Percentiles rank a stretch among this genome's conserved stretches.
Conservation (phyloP, 1,140 invertebrate genomes). For the Gerris buenoi region DNA sequence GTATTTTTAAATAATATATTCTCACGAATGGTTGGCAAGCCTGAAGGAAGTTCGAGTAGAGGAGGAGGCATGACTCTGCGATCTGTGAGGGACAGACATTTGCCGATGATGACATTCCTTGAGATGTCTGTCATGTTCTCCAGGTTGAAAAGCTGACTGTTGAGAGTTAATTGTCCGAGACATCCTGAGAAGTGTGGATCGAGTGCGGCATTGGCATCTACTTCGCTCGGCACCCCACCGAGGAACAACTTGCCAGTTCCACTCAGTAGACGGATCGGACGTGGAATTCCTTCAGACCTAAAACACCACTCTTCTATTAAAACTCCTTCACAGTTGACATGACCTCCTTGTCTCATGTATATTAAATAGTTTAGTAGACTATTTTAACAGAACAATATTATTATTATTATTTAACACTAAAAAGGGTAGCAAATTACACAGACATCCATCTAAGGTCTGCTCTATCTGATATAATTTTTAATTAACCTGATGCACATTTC, state of each 20-base stretch:
- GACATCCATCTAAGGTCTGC: too few species aligned
- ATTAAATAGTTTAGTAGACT: too few species aligned
- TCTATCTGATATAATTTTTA: too few species aligned
- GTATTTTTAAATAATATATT: too few species aligned
- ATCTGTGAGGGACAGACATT: conserved; percentile 35
- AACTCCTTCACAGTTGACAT: too few species aligned
- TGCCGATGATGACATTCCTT: conserved; percentile 46
- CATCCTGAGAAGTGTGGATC: conserved; percentile 56
- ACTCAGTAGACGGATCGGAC: conserved; percentile 40
- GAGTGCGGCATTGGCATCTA: conserved; percentile 30
- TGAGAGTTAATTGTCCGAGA: conserved; percentile 72
- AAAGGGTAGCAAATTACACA: too few species aligned
- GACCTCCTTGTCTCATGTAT: too few species aligned
- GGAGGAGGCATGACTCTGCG: not conserved
- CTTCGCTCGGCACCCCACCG: conserved; percentile 57
- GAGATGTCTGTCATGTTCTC: conserved; percentile 46
- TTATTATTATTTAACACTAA: too few species aligned
- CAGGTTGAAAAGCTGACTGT: conserved; percentile 66
- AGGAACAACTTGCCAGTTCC: conserved; percentile 61
- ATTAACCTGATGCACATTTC: too few species aligned
- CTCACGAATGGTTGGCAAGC: conserved; percentile 1
- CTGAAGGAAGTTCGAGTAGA: not conserved
- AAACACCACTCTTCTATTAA: too few species aligned
- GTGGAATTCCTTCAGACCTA: conserved; percentile 38
- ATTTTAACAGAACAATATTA: too few species aligned